A percentile compares a stretch with the other conserved stretches of the same genome.
phyloP scores from a whole-genome alignment of 2,797 vertebrate species.

The Chelidonichthys spinosus region DNA sequence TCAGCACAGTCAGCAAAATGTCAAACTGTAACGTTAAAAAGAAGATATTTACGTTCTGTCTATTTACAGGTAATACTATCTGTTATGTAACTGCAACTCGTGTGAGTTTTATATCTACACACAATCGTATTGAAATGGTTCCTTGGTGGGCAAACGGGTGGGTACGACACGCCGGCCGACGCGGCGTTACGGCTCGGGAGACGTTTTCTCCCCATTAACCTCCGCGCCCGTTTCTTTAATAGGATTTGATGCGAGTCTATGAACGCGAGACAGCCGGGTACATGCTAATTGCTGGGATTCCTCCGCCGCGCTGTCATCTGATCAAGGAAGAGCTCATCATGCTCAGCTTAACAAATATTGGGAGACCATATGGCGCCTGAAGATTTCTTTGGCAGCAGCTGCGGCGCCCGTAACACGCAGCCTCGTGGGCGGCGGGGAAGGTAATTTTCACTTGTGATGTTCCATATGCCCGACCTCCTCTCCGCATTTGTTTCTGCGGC shows the following conservation, averaged over 20 bases:
- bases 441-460: conserved; percentile 61
- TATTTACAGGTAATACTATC: background rate
- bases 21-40: background rate
- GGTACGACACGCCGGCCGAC: conserved; percentile 17
- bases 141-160: conserved; percentile 13
- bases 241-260: conserved; percentile 58
- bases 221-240: conserved; percentile 63
- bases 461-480: conserved; percentile 41
- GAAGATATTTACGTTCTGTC: background rate
- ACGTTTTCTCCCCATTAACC: conserved; percentile 63
- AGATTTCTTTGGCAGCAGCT: conserved; percentile 57
- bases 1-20: background rate
- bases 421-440: conserved; percentile 50
- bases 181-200: conserved; percentile 39
- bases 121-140: conserved; percentile 2
- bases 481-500: conserved; percentile 34
- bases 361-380: conserved; percentile 65
- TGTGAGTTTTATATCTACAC: background rate
- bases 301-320: conserved; percentile 61
- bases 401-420: conserved; percentile 32
- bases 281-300: conserved; percentile 59
- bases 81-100: background rate
- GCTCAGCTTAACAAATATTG: conserved; percentile 72
- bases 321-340: conserved; percentile 71
- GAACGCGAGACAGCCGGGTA: conserved; percentile 51